Evolutionary conservation across 2,888 invertebrate species (phyloP), one percentile per base, ranked within the genome.

Genomic region (Lordiphosa fenestrarum): DNA sequence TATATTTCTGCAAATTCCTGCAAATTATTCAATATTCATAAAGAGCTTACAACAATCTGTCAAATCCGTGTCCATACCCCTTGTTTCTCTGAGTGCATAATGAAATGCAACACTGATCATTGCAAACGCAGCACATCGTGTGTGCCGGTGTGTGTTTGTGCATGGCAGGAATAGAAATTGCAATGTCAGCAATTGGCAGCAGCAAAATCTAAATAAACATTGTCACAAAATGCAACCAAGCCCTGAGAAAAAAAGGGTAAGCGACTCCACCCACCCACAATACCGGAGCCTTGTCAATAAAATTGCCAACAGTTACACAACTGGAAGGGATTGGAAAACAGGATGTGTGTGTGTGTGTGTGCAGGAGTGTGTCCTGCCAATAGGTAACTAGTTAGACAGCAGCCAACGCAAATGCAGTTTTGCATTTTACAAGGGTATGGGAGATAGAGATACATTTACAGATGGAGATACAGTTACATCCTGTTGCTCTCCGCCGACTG

Each of bases 171-270:
- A 82, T 78, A 82, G 80, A 81, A 81, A 81, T 82, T 84, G 84
- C 84, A 84, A 83, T 77, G 84, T 84, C 84, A 84, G 84, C 84
- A 84, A 84, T 84, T 84, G 84, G 84, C 84, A 84, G 82, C 82
- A 84, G 84, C 84, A 84, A 84, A 84, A 84, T 84, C 84, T 84
- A 84, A 84, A 84, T 84, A 84, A 84, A 84, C 84, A 84, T 83
- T 82, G 80, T 80, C 82, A 82, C 80, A 84, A 72, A 82, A 82
- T 80, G 82, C 74, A 78, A 74, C 73, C 58, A 58, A 71, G 62
- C 59, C 46, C 53, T 19, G 23, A 47, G 13, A 40, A 41, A 33
- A 50, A 59, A 66, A 57, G 75, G 66, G 78, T 69, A 66, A 61
- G 47, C 44, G 40, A 21, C 54, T 54, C 66, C 65, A 52, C 57